A percentile compares a stretch with the other conserved stretches of the same genome.
Conservation (phyloP, 2,113 vertebrate species). For the Halcyon malimbica region DNA sequence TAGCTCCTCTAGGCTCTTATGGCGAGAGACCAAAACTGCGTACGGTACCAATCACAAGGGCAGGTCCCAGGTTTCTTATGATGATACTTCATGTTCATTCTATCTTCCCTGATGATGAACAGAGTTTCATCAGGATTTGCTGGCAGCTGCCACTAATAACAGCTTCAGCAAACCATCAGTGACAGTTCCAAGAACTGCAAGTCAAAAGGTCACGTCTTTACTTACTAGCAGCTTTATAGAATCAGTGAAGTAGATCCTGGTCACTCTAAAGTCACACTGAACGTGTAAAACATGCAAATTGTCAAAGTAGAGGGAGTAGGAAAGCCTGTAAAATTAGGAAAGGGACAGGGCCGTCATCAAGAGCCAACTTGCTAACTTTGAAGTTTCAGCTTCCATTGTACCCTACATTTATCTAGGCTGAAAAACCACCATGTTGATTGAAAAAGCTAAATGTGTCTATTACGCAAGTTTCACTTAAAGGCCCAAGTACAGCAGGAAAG, state of each 20-base stretch:
- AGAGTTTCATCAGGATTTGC: not conserved
- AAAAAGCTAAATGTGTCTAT: not conserved
- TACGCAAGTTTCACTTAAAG: not conserved
- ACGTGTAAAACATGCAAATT: not conserved
- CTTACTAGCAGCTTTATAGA: not conserved
- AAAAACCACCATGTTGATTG: not conserved
- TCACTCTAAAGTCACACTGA: not conserved
- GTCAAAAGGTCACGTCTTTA: not conserved
- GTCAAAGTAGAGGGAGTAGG: not conserved
- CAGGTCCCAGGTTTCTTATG: not conserved
- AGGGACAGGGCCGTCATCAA: not conserved
- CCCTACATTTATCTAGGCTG: not conserved
- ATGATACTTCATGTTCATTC: not conserved
- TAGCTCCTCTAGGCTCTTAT: not conserved
- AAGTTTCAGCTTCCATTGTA: not conserved
- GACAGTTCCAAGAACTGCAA: not conserved
- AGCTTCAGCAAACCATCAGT: not conserved
- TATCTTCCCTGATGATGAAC: not conserved
- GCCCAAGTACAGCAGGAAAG: not conserved
- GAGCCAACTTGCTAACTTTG: not conserved
- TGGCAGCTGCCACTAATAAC: not conserved
- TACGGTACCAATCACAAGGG: accelerated
- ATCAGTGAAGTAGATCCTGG: not conserved
- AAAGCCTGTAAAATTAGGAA: not conserved
- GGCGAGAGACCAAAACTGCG: accelerated